phyloP scores from a whole-genome alignment of 2,888 invertebrate species.

The Trachelus iudaicus region DNA sequence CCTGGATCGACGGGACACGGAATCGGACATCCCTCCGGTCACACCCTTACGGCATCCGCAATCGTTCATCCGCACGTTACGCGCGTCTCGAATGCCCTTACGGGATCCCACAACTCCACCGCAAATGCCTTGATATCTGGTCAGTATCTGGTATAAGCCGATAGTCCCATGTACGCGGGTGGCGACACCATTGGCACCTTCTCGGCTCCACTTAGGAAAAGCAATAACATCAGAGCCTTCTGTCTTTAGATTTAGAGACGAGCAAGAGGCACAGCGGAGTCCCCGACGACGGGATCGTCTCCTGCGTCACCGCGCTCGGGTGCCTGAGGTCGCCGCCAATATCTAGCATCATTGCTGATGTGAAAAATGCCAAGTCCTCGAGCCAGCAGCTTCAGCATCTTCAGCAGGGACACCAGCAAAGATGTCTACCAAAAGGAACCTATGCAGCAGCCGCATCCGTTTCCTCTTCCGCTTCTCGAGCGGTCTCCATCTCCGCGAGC shows the following conservation, averaged over 20 bases:
- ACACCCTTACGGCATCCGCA: constrained; percentile 60
- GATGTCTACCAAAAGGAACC: constrained; percentile 47
- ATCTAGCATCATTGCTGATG: constrained; percentile 59
- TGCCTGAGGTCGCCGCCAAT: constrained; percentile 56
- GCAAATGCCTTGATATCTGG: constrained; percentile 59
- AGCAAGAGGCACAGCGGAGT: constrained; percentile 53
- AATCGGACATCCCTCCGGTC: constrained; percentile 54
- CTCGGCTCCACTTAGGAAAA: no score
- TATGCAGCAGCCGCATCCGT: constrained; percentile 21
- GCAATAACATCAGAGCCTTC: background rate
- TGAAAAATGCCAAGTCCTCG: constrained; percentile 56
- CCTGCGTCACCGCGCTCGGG: constrained; percentile 60
- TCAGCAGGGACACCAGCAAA: constrained; percentile 41
- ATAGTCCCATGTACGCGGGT: background rate
- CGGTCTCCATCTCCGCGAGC: constrained; percentile 29
- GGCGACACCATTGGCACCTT: background rate
- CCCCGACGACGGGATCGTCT: constrained; percentile 59
- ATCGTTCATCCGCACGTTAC: constrained; percentile 61
- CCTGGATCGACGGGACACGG: constrained; percentile 44
- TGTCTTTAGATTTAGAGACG: constrained; percentile 51
- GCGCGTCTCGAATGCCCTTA: constrained; percentile 53
- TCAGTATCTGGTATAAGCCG: constrained; percentile 33
- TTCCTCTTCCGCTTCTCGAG: constrained; percentile 28
- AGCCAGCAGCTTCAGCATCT: constrained; percentile 48
- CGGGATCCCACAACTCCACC: constrained; percentile 42